A percentile compares a stretch with the other conserved stretches of the same genome.
Evolutionary conservation across 2,797 vertebrate genomes (phyloP).

Genomic region (Scleropages formosus): DNA sequence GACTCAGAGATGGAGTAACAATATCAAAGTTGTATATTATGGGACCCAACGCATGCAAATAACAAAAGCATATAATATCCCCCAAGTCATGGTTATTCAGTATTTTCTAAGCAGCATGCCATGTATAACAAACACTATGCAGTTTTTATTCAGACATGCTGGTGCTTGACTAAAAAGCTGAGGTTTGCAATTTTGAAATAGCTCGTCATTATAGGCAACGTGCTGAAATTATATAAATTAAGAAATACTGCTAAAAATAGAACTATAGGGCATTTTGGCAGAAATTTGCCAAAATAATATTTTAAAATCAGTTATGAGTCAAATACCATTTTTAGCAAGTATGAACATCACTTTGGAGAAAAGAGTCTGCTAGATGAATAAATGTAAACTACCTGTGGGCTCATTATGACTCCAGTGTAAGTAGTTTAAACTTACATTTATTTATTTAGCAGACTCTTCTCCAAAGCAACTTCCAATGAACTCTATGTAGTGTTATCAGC

Average conservation of each 20-base stretch:
- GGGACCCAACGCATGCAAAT: background rate
- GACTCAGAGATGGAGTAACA: too few relatives aligned
- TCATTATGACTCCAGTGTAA: too few relatives aligned
- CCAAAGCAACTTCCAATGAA: too few relatives aligned
- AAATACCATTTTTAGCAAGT: too few relatives aligned
- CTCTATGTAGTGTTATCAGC: too few relatives aligned
- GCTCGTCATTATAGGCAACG: background rate
- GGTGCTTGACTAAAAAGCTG: background rate
- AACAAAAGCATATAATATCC: background rate
- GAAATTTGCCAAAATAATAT: background rate
- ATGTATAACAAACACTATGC: background rate
- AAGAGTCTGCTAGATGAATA: too few relatives aligned
- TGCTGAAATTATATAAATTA: background rate
- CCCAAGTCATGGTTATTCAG: too few relatives aligned
- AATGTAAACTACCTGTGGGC: too few relatives aligned
- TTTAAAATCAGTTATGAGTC: background rate
- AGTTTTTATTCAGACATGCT: background rate
- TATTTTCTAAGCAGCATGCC: background rate
- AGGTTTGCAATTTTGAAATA: background rate
- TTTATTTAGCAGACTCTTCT: too few relatives aligned
- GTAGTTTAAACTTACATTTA: too few relatives aligned
- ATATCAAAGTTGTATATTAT: background rate
- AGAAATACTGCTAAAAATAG: background rate
- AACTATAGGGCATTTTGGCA: background rate
- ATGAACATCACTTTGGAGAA: too few relatives aligned